Evolutionary conservation across 1,140 invertebrate genomes (phyloP), one percentile per base, ranked within the genome.

Genomic region (Steinernema feltiae): DNA sequence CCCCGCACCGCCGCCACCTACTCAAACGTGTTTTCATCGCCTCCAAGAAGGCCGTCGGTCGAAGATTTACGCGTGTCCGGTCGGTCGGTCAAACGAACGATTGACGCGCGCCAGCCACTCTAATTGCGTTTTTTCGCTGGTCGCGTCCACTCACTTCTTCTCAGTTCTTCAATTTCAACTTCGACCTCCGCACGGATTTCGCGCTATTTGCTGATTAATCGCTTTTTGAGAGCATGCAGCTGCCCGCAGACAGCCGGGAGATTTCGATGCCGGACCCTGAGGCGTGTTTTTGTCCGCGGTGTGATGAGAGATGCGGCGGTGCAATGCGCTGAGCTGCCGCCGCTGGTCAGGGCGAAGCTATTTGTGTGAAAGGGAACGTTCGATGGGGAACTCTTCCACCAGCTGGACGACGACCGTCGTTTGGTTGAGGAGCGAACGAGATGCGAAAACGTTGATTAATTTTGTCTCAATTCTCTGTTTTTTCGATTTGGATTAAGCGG

Each of bases 31-130:
- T 63, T 63, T 63, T 63, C 24, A 7, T 12, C 53, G 15, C 15
- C 53, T 7, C 53, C 53, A 63, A 15, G 53, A 21, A 21, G 53
- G 24, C 15, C 41, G 7, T n/a, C 41, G 41, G 53, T 18, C 35
- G 53, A 27, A 63, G 53, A 63, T 63, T 63, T n/a, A 63, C 53
- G 53, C 53, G 53, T 63, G 53, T 63, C 53, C 53, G 53, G 53
- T 63, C 53, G 24, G 53, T 27, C 53, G 18, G 18, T 41, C n/a
- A n/a, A n/a, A n/a, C n/a, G n/a, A n/a, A n/a, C 18, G 35, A 18
- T 18, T 7, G 35, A 41, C 7, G 35, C 7, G 35, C 7, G 35
- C 35, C 7, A 7, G 18, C 35, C 7, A 41, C 35, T 7, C 35
- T 41, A 41, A 41, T 41, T 41, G 7, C 35, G 35, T 41, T 7